phyloP scores from a whole-genome alignment of 2,888 invertebrate genomes.

The Eristalis pertinax region DNA sequence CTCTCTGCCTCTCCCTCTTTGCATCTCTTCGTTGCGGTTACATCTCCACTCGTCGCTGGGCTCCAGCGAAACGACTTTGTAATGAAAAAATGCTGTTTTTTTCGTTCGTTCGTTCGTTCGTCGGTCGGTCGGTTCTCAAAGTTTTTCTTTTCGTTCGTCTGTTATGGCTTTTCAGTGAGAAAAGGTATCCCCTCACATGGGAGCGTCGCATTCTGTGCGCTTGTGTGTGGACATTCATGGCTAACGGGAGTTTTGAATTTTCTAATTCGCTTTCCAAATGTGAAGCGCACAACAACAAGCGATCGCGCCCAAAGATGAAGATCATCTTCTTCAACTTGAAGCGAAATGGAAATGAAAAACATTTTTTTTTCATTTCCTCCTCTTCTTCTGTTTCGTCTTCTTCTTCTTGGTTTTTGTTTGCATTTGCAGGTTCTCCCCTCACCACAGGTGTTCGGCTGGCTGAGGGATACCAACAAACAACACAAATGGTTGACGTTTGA shows the following conservation, averaged over 20 bases:
- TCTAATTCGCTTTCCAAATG: constrained; percentile 69
- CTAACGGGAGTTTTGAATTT: constrained; percentile 67
- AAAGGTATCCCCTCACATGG: constrained; percentile 37
- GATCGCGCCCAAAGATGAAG: constrained; percentile 16
- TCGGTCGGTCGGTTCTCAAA: no score
- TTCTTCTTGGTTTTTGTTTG: neutral
- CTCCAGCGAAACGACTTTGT: constrained; percentile 18
- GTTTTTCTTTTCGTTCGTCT: constrained; percentile 33
- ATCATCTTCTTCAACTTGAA: constrained; percentile 14
- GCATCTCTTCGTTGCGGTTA: constrained; percentile 33
- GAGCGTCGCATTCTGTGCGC: neutral
- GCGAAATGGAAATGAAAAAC: neutral
- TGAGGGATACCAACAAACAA: neutral
- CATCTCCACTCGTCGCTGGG: constrained; percentile 45
- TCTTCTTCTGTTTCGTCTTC: neutral
- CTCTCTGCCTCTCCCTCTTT: constrained; percentile 17
- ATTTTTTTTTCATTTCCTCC: neutral
- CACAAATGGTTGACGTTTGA: neutral
- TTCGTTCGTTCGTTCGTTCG: neutral
- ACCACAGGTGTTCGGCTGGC: no score
- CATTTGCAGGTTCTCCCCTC: neutral
- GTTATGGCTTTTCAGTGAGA: constrained; percentile 46
- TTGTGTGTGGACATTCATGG: constrained; percentile 28
- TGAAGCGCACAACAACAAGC: constrained; percentile 5
- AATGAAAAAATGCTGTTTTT: constrained; percentile 54